phyloP scores from a whole-genome alignment of 2,888 invertebrate species.

The Noctua janthina region DNA sequence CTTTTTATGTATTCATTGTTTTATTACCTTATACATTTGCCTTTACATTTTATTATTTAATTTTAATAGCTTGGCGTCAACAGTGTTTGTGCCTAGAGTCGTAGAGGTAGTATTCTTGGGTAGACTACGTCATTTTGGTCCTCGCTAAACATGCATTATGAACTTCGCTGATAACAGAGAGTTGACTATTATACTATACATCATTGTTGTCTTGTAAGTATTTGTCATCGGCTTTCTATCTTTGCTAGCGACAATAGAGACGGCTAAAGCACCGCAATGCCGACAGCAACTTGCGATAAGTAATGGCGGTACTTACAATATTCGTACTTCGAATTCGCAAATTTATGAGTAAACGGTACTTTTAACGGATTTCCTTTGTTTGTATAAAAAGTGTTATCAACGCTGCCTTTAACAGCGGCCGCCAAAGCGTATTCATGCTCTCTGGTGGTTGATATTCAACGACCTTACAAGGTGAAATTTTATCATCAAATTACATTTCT shows the following conservation, averaged over 20 bases:
- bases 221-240: too few relatives aligned
- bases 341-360: too few relatives aligned
- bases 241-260: too few relatives aligned
- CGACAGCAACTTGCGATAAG: too few relatives aligned
- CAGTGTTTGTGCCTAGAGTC: not conserved
- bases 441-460: not conserved
- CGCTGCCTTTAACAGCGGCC: not conserved
- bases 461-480: too few relatives aligned
- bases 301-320: too few relatives aligned
- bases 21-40: slow-evolving; percentile 27
- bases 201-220: not conserved
- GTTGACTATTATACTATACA: not conserved
- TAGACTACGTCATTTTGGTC: not conserved
- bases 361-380: too few relatives aligned
- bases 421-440: not conserved
- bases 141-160: not conserved
- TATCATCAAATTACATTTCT: not conserved
- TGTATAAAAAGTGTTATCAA: not conserved
- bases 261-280: too few relatives aligned
- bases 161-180: not conserved
- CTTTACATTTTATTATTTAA: slow-evolving; percentile 26
- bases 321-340: too few relatives aligned
- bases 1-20: slow-evolving; percentile 22
- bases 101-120: not conserved
- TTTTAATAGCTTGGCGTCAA: slow-evolving; percentile 10